These are phyloP conservation scores for Mohoua ochrocephala DNA, from an alignment of 2,113 vertebrate species.

Conservation along the genomic window DNA sequence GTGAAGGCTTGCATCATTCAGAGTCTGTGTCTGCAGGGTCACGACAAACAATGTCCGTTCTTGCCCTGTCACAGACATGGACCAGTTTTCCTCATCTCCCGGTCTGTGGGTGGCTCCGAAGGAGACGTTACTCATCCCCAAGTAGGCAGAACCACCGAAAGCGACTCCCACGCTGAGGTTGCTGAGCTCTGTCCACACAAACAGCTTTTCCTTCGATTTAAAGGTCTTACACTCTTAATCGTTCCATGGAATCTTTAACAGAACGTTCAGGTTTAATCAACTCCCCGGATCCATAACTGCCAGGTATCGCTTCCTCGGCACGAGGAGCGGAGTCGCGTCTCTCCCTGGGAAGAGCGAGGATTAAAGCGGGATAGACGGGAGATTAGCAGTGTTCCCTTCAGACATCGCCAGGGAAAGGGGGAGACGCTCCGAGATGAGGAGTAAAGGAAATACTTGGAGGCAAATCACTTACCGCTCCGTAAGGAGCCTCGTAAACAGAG, in stretches of 20 bases:
- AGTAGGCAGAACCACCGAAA: background rate
- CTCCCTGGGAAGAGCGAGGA: background rate
- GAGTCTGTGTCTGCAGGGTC: background rate
- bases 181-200: conserved; percentile 43
- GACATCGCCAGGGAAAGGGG: background rate
- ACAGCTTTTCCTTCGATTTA: conserved; percentile 59
- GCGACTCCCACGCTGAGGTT: conserved; percentile 25
- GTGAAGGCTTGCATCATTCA: background rate
- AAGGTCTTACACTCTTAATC: conserved; percentile 56
- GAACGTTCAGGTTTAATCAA: conserved; percentile 31
- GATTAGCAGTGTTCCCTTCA: background rate
- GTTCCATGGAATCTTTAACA: conserved; percentile 39
- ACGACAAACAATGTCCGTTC: fast-evolving
- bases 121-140: conserved; percentile 41
- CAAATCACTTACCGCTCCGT: background rate
- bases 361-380: background rate
- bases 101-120: conserved; percentile 26
- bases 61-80: background rate
- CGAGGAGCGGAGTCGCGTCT: fast-evolving
- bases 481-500: conserved; percentile 34
- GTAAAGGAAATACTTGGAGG: conserved; percentile 7
- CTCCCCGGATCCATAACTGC: conserved; percentile 42
- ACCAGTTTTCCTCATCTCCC: background rate
- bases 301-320: conserved; percentile 9
- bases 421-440: background rate